Evolutionary conservation across 2,113 vertebrate species (phyloP).

Genomic region (Rhizomys pruinosus): DNA sequence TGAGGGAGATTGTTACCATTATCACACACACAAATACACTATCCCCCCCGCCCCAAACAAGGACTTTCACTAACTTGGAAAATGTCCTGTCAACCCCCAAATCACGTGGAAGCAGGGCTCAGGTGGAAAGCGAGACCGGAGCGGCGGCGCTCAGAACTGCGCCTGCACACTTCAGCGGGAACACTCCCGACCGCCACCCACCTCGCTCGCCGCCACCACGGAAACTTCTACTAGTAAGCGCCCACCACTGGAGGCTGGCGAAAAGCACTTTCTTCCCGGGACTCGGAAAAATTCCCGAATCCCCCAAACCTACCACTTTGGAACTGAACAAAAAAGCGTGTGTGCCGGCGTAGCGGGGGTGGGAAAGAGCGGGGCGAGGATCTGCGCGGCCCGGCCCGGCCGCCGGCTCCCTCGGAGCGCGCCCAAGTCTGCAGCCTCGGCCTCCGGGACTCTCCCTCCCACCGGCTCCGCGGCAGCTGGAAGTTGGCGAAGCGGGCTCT

Average conservation of each 20-base stretch:
- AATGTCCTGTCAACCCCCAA: constrained; percentile 39
- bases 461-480: constrained; percentile 61
- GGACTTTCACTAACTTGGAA: constrained; percentile 48
- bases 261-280: constrained; percentile 46
- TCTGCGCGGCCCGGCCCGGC: constrained; percentile 60
- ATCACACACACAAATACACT: not conserved
- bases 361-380: constrained; percentile 69
- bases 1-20: not conserved
- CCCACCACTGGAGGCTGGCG: constrained; percentile 24
- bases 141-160: constrained; percentile 13
- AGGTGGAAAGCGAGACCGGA: constrained; percentile 4
- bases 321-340: constrained; percentile 60
- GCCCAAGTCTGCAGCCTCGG: constrained; percentile 78
- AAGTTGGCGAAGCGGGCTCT: constrained; percentile 76
- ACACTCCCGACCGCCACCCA: constrained; percentile 25
- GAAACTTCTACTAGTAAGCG: constrained; percentile 42
- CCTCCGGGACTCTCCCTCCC: constrained; percentile 78
- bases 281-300: constrained; percentile 27
- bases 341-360: constrained; percentile 57
- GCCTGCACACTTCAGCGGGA: constrained; percentile 12
- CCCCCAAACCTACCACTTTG: constrained; percentile 49
- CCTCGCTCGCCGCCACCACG: not conserved
- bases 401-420: constrained; percentile 77
- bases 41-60: constrained; percentile 21
- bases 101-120: constrained; percentile 22